Evolutionary conservation across 23 tunicate species (phyloP).

Genomic region (Halocynthia roretzi): DNA sequence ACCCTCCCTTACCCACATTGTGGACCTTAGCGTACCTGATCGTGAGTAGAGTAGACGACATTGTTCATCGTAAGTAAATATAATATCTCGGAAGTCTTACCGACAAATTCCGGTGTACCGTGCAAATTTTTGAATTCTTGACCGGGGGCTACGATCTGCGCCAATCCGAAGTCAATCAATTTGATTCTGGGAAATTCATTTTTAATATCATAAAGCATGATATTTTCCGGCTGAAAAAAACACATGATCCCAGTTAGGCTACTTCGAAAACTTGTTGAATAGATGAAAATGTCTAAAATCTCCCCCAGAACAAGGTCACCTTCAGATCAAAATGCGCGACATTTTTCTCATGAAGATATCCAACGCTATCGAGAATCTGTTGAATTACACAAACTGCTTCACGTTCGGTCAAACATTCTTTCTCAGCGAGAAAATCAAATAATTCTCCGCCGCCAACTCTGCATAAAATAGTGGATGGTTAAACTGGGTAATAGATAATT

Average conservation of each 20-base stretch:
- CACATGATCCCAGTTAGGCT: neutral
- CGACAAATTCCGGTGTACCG: slow-evolving; percentile 96
- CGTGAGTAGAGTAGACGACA: too few species aligned
- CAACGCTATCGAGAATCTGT: slow-evolving; percentile 78
- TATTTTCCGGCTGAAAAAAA: slow-evolving; percentile 84
- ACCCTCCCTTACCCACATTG: too few species aligned
- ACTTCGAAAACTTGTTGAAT: too few species aligned
- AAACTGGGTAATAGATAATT: neutral
- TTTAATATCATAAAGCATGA: slow-evolving; percentile 49
- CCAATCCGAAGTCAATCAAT: slow-evolving; percentile 92
- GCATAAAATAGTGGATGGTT: slow-evolving; percentile 5
- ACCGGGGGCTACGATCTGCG: slow-evolving; percentile 72
- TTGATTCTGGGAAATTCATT: slow-evolving; percentile 55
- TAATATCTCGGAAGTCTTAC: slow-evolving; percentile 20
- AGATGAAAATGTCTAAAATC: too few species aligned
- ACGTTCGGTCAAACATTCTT: slow-evolving; percentile 74
- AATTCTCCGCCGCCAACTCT: slow-evolving; percentile 96
- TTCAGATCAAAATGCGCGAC: slow-evolving; percentile 96
- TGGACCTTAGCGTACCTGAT: too few species aligned
- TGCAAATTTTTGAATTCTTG: slow-evolving; percentile 85
- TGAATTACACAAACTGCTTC: slow-evolving; percentile 67
- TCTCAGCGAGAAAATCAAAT: slow-evolving; percentile 89
- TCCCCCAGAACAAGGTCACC: slow-evolving; percentile 8
- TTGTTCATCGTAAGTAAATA: slow-evolving; percentile 9
- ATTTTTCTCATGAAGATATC: slow-evolving; percentile 70